Conservation (phyloP, 2,113 vertebrate genomes). For the Phalacrocorax aristotelis region DNA sequence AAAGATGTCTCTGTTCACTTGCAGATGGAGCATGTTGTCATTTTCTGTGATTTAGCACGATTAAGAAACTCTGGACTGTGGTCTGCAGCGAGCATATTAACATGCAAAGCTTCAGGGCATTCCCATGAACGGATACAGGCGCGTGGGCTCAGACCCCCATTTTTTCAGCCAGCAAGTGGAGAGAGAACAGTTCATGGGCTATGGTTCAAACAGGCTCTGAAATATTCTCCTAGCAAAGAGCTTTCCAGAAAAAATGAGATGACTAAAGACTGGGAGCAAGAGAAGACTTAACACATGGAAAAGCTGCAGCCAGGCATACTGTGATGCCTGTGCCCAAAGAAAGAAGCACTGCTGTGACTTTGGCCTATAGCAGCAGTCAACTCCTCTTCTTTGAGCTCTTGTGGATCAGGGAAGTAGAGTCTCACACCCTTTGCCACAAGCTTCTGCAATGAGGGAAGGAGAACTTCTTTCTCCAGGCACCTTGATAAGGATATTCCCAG, state of each 20-base stretch:
- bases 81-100: neutral
- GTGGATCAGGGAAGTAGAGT: neutral
- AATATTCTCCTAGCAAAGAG: neutral
- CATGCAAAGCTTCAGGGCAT: neutral
- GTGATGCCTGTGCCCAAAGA: neutral
- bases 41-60: neutral
- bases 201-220: slow-evolving; percentile 4
- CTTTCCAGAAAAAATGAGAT: neutral
- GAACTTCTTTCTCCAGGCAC: neutral
- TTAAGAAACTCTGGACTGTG: neutral
- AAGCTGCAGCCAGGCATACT: neutral
- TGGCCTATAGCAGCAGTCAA: neutral
- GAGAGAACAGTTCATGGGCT: neutral
- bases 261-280: neutral
- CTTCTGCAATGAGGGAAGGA: neutral
- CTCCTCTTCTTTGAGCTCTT: neutral
- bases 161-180: neutral
- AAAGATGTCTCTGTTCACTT: neutral
- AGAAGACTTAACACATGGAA: neutral
- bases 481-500: neutral
- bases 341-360: neutral
- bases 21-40: neutral
- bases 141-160: neutral
- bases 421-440: neutral
- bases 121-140: neutral